Base-by-base conservation (phyloP, 2,888 invertebrate genomes). In the Aleiodes testaceus region DNA sequence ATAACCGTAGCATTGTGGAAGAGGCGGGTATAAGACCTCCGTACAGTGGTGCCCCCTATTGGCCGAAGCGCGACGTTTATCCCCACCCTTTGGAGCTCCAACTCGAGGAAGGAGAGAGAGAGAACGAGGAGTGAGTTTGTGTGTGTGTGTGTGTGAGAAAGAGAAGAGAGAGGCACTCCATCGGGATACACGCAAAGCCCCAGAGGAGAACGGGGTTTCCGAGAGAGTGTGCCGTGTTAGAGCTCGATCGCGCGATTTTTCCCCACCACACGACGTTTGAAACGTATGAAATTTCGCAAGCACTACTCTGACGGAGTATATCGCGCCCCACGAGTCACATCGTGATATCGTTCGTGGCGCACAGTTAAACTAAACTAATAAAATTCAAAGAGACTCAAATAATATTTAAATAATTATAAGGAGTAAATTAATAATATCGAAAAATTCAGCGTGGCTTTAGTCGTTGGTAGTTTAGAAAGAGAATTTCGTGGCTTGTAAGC, bases 21-120 rank as follows among this genome's bases (percentile, higher is more conserved):
- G 50, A 30, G 69, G 65, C 45, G 66, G 26, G 66, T 59, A 75
- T 79, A 79, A 75, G 76, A 77, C 75, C 74, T 76, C 79, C 75
- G 78, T 78, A 76, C 75, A 72, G 84, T 83, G 82, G 79, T 82
- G 83, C 84, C 78, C 80, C 76, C 84, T 83, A 78, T 79, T 80
- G 82, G 79, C 78, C 14, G 20, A 42, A 2, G 7, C 30, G n/a
- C 42, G 9, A 44, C 42, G 45, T 42, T 59, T 45, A 22, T 12
- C 67, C 63, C 67, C 72, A 63, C 67, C 26, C 20, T 36, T 12
- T 5, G 2, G 16, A 11, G 12, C 12, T 52, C 22, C 4, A 6
- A 47, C 18, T 12, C 11, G 30, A 22, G 18, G 36, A 50, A 59
- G 22, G 45, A 55, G 50, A 47, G n/a, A 67, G 9, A 12, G 36